A percentile compares a stretch with the other conserved stretches of the same genome.
These are phyloP conservation scores for Muschampia plurimacula DNA, from an alignment of 2,888 invertebrate genomes.

Conservation along the genomic window DNA sequence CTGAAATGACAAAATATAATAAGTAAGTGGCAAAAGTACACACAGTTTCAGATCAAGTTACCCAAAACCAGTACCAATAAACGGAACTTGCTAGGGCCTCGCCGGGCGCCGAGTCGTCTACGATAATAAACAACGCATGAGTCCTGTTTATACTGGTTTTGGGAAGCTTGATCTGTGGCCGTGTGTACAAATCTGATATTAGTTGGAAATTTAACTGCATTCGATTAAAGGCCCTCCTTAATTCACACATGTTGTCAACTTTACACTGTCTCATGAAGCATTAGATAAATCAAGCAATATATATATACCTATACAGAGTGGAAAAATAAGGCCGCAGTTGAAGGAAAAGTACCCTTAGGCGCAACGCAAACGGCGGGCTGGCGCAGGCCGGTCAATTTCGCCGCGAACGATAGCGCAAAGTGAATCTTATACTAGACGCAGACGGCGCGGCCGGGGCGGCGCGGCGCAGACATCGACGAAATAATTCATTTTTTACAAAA, in stretches of 20 bases:
- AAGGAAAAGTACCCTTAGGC: conserved; percentile 2
- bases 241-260: conserved; percentile 8
- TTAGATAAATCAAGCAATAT: conserved; percentile 8
- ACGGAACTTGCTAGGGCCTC: conserved; percentile 8
- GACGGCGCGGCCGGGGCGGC: too few species aligned
- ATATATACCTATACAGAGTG: conserved; percentile 8
- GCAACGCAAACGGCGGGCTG: neutral
- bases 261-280: conserved; percentile 8
- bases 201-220: conserved; percentile 8
- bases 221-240: conserved; percentile 8
- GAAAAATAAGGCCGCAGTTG: conserved; percentile 8
- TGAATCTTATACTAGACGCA: too few species aligned
- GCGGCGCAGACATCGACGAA: neutral
- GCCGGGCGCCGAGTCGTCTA: conserved; percentile 7
- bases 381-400: too few species aligned
- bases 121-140: conserved; percentile 7
- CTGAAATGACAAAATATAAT: conserved; percentile 20
- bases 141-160: conserved; percentile 7
- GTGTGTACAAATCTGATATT: conserved; percentile 7
- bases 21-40: conserved; percentile 16
- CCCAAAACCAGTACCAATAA: conserved; percentile 19
- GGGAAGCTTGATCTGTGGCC: conserved; percentile 8
- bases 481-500: conserved; percentile 10
- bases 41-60: conserved; percentile 20
- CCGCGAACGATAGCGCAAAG: too few species aligned